Conservation (phyloP, 2,113 vertebrate species). For the Tricholaema leucomelas region DNA sequence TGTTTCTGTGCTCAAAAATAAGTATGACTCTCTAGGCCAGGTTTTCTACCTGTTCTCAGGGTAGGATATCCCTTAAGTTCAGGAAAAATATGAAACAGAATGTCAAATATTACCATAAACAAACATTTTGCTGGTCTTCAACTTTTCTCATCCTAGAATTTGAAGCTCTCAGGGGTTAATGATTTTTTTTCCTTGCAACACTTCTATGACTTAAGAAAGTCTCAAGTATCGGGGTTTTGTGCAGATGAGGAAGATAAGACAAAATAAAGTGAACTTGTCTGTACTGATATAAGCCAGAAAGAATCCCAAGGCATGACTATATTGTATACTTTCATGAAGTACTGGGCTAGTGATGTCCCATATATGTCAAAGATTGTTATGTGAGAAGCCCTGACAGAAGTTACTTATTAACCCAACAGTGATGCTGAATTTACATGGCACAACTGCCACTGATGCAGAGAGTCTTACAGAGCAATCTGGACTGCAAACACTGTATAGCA, state of each 20-base stretch:
- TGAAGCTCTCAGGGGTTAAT: neutral
- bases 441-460: neutral
- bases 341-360: neutral
- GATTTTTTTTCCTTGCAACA: neutral
- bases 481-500: rapidly evolving
- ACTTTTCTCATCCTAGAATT: neutral
- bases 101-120: neutral
- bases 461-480: neutral
- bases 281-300: neutral
- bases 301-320: neutral
- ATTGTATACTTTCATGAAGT: neutral
- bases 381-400: neutral
- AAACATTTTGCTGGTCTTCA: neutral
- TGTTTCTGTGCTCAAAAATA: neutral
- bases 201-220: neutral
- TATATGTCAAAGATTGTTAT: neutral
- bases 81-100: neutral
- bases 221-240: neutral
- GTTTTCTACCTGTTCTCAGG: neutral
- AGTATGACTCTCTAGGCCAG: neutral
- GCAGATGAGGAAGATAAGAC: neutral
- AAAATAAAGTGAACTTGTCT: neutral
- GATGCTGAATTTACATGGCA: neutral
- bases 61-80: neutral
- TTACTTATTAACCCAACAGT: neutral